Evolutionary conservation across 37 sponge, comb jelly and placozoan species (phyloP), one percentile per base, ranked within the genome.

Genomic region (Spongilla lacustris): DNA sequence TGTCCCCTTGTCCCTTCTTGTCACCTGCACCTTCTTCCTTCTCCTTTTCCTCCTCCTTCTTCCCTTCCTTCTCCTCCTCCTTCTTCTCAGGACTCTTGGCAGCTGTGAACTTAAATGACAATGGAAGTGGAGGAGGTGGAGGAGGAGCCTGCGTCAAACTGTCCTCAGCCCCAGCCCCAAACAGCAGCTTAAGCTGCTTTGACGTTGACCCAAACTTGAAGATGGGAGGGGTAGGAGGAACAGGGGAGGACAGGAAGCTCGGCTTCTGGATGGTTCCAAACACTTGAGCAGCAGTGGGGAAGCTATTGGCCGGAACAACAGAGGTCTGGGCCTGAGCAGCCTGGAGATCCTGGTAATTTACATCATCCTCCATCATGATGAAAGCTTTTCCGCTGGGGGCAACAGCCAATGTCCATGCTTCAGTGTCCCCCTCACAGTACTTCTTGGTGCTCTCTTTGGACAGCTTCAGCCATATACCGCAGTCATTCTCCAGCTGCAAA

Each of bases 401-500:
- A 31, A 90, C 85, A 31, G 93, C 94, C 8, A 96, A 83, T n/a
- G 96, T 91, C 96, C 96, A 96, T 0, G 89, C 88, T 48, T 93
- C 93, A n/a, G 69, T 29, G 27, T 90, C 89, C 33, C 48, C 31
- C 8, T 91, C 82, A 79, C 94, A 91, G 77, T 86, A 93, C 86
- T 89, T 93, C 67, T 85, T 71, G 35, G 49, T 81, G 19, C 74
- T 82, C 34, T 88, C 91, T 23, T 82, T 76, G 27, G 85, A 69
- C 27, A 97, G 89, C 66, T 92, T 94, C 82, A 97, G 81, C 97
- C 97, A 97, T 9, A 93, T 85, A 6, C 95, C 95, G 85, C 94
- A 95, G 33, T 94, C 91, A 33, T 89, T 92, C 58, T 92, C 92
- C 58, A 84, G 85, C 96, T 95, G 66, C 14, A 68, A n/a, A n/a